Conservation (phyloP, 1,140 invertebrate species). For the Meloidogyne floridensis region DNA sequence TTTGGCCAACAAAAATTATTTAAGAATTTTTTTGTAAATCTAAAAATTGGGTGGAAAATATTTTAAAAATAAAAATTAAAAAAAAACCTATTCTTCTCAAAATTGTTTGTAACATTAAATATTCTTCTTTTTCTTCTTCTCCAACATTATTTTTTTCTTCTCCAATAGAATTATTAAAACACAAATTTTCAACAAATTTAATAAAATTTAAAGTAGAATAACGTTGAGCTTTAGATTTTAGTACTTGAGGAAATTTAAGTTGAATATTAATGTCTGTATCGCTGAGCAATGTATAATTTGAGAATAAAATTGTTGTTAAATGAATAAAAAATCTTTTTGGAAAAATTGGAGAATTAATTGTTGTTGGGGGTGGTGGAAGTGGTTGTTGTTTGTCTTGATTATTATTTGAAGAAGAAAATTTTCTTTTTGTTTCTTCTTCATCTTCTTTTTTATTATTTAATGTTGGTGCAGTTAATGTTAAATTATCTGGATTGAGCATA, state of each 20-base stretch:
- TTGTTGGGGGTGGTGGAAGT: neutral
- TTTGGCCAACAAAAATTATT: no score
- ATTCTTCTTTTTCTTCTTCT: neutral
- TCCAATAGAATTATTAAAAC: neutral
- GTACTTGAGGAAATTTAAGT: neutral
- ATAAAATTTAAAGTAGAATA: neutral
- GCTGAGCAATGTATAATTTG: slow-evolving; percentile 29
- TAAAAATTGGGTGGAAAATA: no score
- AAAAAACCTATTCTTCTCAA: slow-evolving; percentile 11
- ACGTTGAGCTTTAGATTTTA: neutral
- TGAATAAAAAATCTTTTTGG: slow-evolving; percentile 33
- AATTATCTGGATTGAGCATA: neutral
- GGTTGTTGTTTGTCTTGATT: no score
- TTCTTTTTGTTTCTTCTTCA: neutral
- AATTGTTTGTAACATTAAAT: neutral
- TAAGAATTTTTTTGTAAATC: no score
- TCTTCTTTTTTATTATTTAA: neutral
- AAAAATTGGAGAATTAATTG: slow-evolving; percentile 10
- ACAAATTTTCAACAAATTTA: neutral
- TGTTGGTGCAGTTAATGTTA: neutral
- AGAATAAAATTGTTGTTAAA: slow-evolving; percentile 28
- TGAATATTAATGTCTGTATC: slow-evolving; percentile 15
- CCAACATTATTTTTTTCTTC: no score
- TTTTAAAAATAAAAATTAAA: no score
- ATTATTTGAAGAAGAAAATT: neutral